Percentiles rank a stretch among this genome's conserved stretches.
Evolutionary conservation across 2,888 invertebrate species (phyloP).

Genomic region (Cordilura impudica): DNA sequence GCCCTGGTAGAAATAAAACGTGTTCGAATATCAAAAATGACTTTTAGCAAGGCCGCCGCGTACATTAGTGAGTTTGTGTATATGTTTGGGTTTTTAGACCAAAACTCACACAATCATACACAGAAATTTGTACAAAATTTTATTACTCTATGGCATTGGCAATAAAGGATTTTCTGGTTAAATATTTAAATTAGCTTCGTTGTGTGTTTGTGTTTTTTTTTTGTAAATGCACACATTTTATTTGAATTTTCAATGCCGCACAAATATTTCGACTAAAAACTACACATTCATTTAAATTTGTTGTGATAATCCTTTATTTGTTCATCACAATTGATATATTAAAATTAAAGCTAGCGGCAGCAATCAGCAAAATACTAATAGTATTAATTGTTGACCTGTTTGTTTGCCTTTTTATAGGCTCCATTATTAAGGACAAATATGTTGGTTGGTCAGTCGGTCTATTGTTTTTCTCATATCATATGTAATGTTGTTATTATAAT

Average conservation of each 20-base stretch:
- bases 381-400: slow-evolving; percentile 36
- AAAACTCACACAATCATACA: background rate
- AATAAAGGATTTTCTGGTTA: slow-evolving; percentile 20
- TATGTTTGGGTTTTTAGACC: background rate
- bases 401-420: slow-evolving; percentile 2
- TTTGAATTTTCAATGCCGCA: no score
- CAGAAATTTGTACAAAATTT: background rate
- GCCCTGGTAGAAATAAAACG: no score
- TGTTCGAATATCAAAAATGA: no score
- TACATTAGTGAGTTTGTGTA: background rate
- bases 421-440: no score
- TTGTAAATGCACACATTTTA: background rate
- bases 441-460: no score
- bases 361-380: background rate
- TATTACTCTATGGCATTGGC: background rate
- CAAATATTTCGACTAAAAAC: no score
- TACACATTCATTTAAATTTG: slow-evolving; percentile 20
- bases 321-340: slow-evolving; percentile 46
- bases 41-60: no score
- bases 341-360: slow-evolving; percentile 31
- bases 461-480: no score
- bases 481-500: no score
- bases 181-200: slow-evolving; percentile 1
- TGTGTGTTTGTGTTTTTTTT: background rate
- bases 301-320: slow-evolving; percentile 38